These are phyloP conservation scores for Tachina grossa DNA, from an alignment of 2,888 invertebrate species.

Conservation along the genomic window DNA sequence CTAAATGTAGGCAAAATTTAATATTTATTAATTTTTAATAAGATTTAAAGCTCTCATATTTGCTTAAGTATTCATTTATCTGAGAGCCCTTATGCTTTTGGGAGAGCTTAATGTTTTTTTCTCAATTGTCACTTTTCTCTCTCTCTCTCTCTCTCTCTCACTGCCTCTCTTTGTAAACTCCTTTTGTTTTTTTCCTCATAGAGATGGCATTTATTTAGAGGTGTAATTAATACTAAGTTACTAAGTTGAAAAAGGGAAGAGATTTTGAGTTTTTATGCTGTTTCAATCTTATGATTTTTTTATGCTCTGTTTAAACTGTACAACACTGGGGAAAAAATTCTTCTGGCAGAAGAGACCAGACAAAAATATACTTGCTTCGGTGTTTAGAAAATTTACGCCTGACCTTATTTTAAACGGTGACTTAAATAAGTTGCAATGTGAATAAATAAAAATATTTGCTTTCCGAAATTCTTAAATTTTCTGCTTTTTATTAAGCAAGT, in stretches of 20 bases:
- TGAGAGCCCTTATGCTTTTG: neutral
- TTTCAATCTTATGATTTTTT: no score
- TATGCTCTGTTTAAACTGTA: no score
- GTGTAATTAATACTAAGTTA: neutral
- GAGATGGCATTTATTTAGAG: neutral
- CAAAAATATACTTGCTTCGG: no score
- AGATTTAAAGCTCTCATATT: conserved; percentile 16
- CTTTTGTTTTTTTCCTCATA: neutral
- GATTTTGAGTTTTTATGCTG: neutral
- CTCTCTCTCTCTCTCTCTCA: neutral
- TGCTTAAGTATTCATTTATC: neutral
- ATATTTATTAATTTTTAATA: conserved; percentile 42
- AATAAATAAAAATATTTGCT: no score
- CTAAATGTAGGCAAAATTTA: conserved; percentile 42
- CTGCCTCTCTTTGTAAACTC: neutral
- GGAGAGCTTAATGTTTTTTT: neutral
- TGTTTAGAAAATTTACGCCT: no score
- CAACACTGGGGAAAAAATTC: no score
- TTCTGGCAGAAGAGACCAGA: no score
- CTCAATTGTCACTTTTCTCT: conserved; percentile 7
- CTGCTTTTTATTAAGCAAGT: no score
- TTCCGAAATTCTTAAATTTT: no score
- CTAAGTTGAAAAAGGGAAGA: neutral
- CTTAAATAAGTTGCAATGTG: no score
- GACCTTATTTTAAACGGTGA: no score